These are phyloP conservation scores for Miltochrista miniata DNA, from an alignment of 2,888 invertebrate genomes.

Conservation along the genomic window DNA sequence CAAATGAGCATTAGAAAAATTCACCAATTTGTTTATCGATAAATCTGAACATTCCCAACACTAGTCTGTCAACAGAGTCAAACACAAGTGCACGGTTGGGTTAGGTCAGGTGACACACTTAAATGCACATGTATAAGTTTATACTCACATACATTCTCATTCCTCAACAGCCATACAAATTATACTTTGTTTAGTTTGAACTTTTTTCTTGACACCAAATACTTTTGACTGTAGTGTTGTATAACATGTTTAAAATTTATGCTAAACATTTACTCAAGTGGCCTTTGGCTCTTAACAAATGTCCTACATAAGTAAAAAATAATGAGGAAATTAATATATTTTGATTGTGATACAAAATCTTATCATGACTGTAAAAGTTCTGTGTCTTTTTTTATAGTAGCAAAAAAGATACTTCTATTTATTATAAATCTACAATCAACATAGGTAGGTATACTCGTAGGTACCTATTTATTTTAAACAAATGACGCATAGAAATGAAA, in stretches of 20 bases:
- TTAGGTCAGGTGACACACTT: conserved; percentile 78
- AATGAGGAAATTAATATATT: not conserved
- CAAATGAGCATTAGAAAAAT: too few relatives aligned
- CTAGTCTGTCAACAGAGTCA: conserved; percentile 58
- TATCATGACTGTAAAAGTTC: too few relatives aligned
- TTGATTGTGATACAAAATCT: too few relatives aligned
- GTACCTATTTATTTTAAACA: not conserved
- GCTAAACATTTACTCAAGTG: conserved; percentile 21
- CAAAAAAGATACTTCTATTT: too few relatives aligned
- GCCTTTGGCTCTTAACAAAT: not conserved
- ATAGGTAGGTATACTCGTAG: too few relatives aligned
- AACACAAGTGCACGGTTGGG: conserved; percentile 76
- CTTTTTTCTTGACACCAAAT: conserved; percentile 35
- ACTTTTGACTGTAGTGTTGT: conserved; percentile 27
- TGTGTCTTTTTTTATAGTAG: too few relatives aligned
- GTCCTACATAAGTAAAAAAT: not conserved
- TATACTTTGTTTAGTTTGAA: conserved; percentile 34
- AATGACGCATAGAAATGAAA: not conserved
- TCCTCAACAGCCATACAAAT: conserved; percentile 29
- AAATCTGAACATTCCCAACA: conserved; percentile 38
- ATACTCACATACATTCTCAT: conserved; percentile 11
- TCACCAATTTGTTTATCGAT: conserved; percentile 26
- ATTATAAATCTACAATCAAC: too few relatives aligned
- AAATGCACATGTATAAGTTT: conserved; percentile 54
- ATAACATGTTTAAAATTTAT: conserved; percentile 16